Evolutionary conservation across 1,140 invertebrate species (phyloP).

Genomic region (Pristionchus pacificus): DNA sequence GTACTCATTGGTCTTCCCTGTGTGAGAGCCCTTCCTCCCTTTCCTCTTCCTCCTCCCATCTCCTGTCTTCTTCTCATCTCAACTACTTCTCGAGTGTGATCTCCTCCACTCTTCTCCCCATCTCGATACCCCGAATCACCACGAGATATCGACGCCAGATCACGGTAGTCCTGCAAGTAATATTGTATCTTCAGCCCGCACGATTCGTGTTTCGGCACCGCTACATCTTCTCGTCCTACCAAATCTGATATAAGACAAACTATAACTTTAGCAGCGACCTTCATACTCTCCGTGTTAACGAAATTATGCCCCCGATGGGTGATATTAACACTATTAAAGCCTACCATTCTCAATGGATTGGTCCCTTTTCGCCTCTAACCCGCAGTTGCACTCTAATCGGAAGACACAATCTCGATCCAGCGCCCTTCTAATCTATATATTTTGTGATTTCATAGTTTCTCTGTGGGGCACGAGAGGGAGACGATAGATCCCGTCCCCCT

Average conservation of each 20-base stretch:
- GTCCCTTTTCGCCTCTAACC: background rate
- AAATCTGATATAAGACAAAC: too few species aligned
- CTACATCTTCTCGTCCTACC: background rate
- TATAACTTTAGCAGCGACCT: too few species aligned
- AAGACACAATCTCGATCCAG: background rate
- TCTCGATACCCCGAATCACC: background rate
- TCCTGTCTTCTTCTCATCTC: background rate
- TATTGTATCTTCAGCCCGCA: background rate
- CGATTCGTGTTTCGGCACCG: background rate
- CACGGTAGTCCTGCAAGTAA: background rate
- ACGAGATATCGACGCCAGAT: background rate
- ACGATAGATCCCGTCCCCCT: background rate
- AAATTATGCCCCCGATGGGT: too few species aligned
- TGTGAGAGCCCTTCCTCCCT: background rate
- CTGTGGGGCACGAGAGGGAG: too few species aligned
- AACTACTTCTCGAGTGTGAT: too few species aligned
- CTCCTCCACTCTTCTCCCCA: background rate
- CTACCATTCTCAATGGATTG: too few species aligned
- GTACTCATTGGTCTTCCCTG: background rate
- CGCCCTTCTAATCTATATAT: background rate
- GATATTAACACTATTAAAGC: too few species aligned
- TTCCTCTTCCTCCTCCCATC: background rate
- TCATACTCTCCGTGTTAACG: too few species aligned
- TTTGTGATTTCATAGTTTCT: background rate
- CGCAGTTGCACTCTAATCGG: background rate